These are phyloP conservation scores for Melipona beecheii DNA, from an alignment of 2,888 invertebrate species.

Conservation along the genomic window DNA sequence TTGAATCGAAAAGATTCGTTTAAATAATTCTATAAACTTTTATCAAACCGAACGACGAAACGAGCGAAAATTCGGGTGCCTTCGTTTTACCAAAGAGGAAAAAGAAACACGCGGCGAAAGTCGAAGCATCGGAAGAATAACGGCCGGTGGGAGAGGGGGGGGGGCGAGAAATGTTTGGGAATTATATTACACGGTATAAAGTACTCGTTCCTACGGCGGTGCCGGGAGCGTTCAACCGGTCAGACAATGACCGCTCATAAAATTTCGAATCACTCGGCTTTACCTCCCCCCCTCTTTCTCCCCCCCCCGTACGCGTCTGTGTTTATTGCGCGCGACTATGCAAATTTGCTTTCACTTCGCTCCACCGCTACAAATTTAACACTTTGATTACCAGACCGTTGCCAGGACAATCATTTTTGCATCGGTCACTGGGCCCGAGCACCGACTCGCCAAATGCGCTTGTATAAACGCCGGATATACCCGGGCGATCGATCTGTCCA, in stretches of 20 bases:
- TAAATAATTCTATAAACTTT: no score
- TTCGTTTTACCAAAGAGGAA: no score
- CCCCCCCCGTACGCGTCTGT: not conserved
- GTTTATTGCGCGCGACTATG: conserved; percentile 53
- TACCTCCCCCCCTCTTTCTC: not conserved
- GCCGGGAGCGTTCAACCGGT: conserved; percentile 3
- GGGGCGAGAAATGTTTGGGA: not conserved
- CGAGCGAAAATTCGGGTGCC: not conserved
- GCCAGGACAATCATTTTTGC: conserved; percentile 58
- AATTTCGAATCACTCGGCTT: conserved; percentile 36
- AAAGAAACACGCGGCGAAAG: not conserved
- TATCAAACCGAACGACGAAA: no score
- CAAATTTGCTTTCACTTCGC: conserved; percentile 60
- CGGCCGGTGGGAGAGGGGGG: not conserved
- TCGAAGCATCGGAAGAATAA: conserved; percentile 15
- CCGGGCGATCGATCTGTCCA: conserved; percentile 46
- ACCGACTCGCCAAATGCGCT: conserved; percentile 26
- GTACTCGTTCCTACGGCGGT: conserved; percentile 8
- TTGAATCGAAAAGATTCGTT: no score
- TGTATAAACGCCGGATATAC: conserved; percentile 47
- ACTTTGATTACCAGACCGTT: conserved; percentile 64
- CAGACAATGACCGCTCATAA: conserved; percentile 53
- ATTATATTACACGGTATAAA: conserved; percentile 41
- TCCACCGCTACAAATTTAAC: conserved; percentile 53
- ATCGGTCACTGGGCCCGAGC: conserved; percentile 26